A percentile compares a stretch with the other conserved stretches of the same genome.
Conservation (phyloP, 2,797 vertebrate species). For the Capromys pilorides region DNA sequence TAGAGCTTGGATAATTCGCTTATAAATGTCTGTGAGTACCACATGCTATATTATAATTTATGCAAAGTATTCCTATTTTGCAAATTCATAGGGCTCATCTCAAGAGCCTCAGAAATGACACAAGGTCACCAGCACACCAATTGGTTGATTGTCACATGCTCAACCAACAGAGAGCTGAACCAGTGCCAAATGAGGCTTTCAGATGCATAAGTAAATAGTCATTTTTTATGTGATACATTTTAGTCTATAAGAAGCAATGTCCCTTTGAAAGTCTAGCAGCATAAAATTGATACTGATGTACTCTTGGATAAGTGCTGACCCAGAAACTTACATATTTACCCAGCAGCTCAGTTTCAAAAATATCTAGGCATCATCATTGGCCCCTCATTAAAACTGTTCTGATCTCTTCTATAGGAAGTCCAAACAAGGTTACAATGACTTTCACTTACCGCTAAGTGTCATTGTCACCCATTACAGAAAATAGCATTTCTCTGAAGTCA, state of each 20-base stretch:
- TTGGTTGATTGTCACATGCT: neutral
- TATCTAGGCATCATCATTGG: neutral
- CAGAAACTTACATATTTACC: conserved; percentile 62
- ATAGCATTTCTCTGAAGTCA: neutral
- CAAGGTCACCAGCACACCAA: conserved; percentile 21
- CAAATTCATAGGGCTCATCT: conserved; percentile 50
- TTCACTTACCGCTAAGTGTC: conserved; percentile 59
- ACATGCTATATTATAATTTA: conserved; percentile 14
- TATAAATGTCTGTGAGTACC: conserved; percentile 16
- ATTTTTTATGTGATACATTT: conserved; percentile 43
- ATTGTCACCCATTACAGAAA: conserved; percentile 20
- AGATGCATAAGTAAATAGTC: conserved; percentile 52
- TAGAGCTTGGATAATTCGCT: conserved; percentile 21
- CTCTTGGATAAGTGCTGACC: conserved; percentile 19
- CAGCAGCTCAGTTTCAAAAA: conserved; percentile 37
- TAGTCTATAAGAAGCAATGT: conserved; percentile 48
- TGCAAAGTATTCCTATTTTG: conserved; percentile 57
- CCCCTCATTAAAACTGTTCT: conserved; percentile 29
- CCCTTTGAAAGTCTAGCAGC: conserved; percentile 14
- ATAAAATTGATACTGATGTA: conserved; percentile 24
- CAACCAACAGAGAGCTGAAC: neutral
- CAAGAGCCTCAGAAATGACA: conserved; percentile 57
- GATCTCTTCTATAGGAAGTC: conserved; percentile 28
- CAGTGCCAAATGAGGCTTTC: conserved; percentile 49
- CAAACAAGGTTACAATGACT: conserved; percentile 43